A percentile compares a stretch with the other conserved stretches of the same genome.
Evolutionary conservation across 2,113 vertebrate species (phyloP).

Genomic region (Illadopsis cleaveri): DNA sequence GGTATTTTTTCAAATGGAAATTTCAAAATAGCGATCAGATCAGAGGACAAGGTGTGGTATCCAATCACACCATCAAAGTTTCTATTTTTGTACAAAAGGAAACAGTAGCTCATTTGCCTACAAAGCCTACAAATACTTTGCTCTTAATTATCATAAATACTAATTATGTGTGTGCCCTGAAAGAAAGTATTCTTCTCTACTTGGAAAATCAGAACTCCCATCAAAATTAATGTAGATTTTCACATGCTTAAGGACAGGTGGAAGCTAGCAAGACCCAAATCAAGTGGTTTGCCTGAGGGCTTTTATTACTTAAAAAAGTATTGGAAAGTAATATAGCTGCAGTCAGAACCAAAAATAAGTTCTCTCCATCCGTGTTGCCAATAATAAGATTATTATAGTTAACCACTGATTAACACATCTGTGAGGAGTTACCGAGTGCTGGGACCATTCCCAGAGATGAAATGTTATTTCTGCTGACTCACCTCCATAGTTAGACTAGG

Average conservation of each 20-base stretch:
- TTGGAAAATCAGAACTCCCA: background rate
- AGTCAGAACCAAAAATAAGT: background rate
- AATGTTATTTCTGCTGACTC: constrained; percentile 5
- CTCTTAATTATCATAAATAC: background rate
- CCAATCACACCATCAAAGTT: background rate
- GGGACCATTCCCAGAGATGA: background rate
- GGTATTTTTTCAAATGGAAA: background rate
- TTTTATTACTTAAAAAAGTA: constrained; percentile 1
- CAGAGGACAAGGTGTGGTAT: background rate
- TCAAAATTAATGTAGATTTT: constrained; percentile 22
- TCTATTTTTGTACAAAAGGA: background rate
- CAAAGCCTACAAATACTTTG: background rate
- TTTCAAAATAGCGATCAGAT: background rate
- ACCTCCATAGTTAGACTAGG: background rate
- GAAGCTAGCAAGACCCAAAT: background rate
- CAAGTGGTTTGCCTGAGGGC: background rate
- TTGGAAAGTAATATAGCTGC: constrained; percentile 11
- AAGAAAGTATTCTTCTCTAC: background rate
- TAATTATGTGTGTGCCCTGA: background rate
- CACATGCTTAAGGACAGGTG: background rate
- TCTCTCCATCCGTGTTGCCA: background rate
- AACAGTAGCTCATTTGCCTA: background rate
- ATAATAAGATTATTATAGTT: background rate
- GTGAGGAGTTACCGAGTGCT: background rate
- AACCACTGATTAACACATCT: background rate